Base-by-base conservation (phyloP, 2,888 invertebrate species). In the Argyresthia goedartella region DNA sequence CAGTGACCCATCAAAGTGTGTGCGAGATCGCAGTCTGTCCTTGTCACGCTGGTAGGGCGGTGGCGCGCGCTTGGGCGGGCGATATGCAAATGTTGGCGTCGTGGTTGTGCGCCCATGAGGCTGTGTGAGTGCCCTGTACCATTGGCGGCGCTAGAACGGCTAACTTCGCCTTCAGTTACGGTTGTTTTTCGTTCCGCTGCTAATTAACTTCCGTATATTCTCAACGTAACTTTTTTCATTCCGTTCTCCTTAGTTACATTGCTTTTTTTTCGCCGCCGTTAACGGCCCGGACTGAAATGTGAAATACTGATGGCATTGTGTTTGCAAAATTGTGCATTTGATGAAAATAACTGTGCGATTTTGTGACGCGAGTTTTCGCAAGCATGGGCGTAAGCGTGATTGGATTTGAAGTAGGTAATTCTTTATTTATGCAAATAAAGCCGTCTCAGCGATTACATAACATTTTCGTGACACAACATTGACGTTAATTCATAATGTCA, bases 91-190 rank as follows among this genome's bases (percentile, higher is more conserved):
- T 87, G 84, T 78, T 73, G 77, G 69, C 76, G 67, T 67, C 63
- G 68, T 79, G 72, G 76, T 71, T 73, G 76, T 71, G 76, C 73
- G 72, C 68, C 14, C 52, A 33, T 71, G 59, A 59, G 66, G 57
- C 68, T 77, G 81, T 84, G 84, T 84, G 84, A 64, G 85, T 85
- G 77, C 69, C 71, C 71, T 78, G 79, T 82, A 81, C 85, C 81
- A 84, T 85, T 85, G 85, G 82, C 81, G 80, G 76, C 78, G 78
- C 77, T 87, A 87, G 87, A 87, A 84, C 85, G 85, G 79, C 85
- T 69, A 87, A 86, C 87, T 81, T 86, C 87, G 87, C 84, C 86
- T 84, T 77, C 85, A 85, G 87, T 81, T 81, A 87, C 87, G 87
- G 87, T 87, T 87, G 87, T 87, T 87, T 85, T 86, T 84, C 84